Evolutionary conservation across 1,140 invertebrate genomes (phyloP), one percentile per base, ranked within the genome.

Genomic region (Macrostomum lignano): DNA sequence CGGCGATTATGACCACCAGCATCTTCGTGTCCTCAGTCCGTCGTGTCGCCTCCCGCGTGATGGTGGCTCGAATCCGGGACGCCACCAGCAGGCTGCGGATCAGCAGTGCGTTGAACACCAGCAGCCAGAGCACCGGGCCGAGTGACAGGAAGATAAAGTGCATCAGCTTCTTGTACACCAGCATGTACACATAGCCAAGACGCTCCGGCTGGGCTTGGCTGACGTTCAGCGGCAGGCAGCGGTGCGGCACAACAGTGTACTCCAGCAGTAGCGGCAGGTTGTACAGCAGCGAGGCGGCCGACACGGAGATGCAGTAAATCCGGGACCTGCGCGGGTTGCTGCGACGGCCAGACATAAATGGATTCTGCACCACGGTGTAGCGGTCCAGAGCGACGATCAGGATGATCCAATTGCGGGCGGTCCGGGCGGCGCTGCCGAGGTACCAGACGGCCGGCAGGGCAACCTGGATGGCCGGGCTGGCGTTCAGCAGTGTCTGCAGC

Each of bases 21-120:
- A 28, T 28, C 19, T 28, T 28, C 26, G 26, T 28, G 15, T 28
- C 26, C 7, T 9, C 14, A 5, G 26, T 28, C 19, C 26, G 26
- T 9, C 26, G n/a, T n/a, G n/a, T n/a, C n/a, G n/a, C n/a, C n/a
- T n/a, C n/a, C n/a, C n/a, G n/a, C n/a, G n/a, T n/a, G n/a, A n/a
- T n/a, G n/a, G n/a, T n/a, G n/a, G n/a, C n/a, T n/a, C n/a, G n/a
- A n/a, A n/a, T n/a, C n/a, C n/a, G n/a, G n/a, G n/a, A n/a, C n/a
- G n/a, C n/a, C n/a, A n/a, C n/a, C n/a, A n/a, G n/a, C n/a, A n/a
- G n/a, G n/a, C n/a, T n/a, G n/a, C n/a, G n/a, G n/a, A n/a, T n/a
- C n/a, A n/a, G n/a, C n/a, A n/a, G n/a, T n/a, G n/a, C n/a, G n/a
- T n/a, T n/a, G n/a, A n/a, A n/a, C n/a, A n/a, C n/a, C n/a, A n/a